phyloP scores from a whole-genome alignment of 2,113 vertebrate species.

The Bos javanicus region DNA sequence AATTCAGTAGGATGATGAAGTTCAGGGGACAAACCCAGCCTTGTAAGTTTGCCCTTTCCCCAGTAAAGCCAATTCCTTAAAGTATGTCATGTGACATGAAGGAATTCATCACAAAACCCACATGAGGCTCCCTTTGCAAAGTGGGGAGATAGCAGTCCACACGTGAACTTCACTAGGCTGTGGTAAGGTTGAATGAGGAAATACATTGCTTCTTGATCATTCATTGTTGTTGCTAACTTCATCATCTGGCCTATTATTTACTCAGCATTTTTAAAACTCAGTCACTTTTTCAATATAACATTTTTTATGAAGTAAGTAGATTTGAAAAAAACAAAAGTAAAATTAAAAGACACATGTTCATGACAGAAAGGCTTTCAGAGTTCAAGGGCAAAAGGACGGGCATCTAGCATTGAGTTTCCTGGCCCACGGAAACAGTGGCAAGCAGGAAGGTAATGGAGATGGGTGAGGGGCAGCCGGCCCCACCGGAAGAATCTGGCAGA shows the following conservation, averaged over 20 bases:
- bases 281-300: neutral
- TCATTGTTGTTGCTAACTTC: too few species aligned
- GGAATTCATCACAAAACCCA: neutral
- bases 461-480: accelerated
- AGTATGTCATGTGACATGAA: neutral
- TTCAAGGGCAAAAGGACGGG: neutral
- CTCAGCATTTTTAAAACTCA: neutral
- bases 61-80: neutral
- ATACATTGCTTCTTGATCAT: neutral
- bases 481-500: neutral
- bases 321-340: neutral
- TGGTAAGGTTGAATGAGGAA: neutral
- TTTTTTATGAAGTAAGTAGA: neutral
- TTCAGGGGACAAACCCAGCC: neutral
- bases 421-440: too few species aligned
- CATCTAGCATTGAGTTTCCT: too few species aligned
- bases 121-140: neutral
- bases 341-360: neutral
- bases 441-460: neutral
- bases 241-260: neutral
- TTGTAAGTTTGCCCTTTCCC: neutral
- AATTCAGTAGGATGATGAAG: too few species aligned
- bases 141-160: neutral
- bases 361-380: neutral
- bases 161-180: neutral